Conservation (phyloP, 2,113 vertebrate genomes). For the Struthidea cinerea region DNA sequence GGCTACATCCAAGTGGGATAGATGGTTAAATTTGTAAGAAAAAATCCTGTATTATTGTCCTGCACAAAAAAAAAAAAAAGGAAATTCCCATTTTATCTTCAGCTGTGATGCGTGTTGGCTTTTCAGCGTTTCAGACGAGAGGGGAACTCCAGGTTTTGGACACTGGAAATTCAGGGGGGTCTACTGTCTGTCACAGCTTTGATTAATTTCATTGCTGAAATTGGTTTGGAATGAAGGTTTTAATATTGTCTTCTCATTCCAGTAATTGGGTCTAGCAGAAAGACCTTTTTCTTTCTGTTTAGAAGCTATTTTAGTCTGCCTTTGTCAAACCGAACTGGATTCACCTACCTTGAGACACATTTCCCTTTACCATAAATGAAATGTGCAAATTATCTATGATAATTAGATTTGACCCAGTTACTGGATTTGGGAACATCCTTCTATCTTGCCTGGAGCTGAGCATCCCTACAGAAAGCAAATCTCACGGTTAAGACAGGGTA, state of each 20-base stretch:
- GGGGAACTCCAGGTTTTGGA: not conserved
- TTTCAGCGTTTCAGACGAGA: not conserved
- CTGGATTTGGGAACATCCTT: constrained; percentile 48
- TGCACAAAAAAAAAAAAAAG: not conserved
- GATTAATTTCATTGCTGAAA: not conserved
- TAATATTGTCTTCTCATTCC: not conserved
- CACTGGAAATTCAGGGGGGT: not conserved
- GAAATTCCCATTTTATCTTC: not conserved
- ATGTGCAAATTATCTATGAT: constrained; percentile 53
- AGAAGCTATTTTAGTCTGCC: not conserved
- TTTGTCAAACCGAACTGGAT: constrained; percentile 6
- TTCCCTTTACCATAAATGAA: constrained; percentile 26
- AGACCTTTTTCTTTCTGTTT: not conserved
- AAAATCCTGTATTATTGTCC: not conserved
- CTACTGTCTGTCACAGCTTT: not conserved
- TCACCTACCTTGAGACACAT: constrained; percentile 31
- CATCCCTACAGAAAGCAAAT: constrained; percentile 32
- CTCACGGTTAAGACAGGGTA: not conserved
- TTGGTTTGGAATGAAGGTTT: not conserved
- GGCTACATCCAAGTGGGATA: not conserved
- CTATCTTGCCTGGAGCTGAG: constrained; percentile 38
- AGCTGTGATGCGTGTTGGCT: not conserved
- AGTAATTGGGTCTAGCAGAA: not conserved
- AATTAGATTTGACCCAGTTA: constrained; percentile 63
- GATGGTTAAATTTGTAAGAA: not conserved